phyloP scores from a whole-genome alignment of 2,888 invertebrate genomes.

The Drosophila neonasuta region DNA sequence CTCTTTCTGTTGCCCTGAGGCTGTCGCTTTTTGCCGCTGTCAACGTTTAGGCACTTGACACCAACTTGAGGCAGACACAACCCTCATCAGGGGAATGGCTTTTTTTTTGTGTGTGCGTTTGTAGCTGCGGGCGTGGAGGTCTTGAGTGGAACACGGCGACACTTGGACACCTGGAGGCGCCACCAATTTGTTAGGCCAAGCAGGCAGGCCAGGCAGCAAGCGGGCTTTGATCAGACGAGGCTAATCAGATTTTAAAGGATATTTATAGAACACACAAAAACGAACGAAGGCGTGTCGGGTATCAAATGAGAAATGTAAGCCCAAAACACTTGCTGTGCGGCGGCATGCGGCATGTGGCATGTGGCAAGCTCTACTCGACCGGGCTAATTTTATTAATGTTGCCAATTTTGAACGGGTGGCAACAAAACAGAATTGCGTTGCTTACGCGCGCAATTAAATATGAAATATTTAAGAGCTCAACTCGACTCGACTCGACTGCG shows the following conservation, averaged over 20 bases:
- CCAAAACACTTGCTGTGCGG: conserved; percentile 28
- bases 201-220: conserved; percentile 12
- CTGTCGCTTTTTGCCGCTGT: conserved; percentile 8
- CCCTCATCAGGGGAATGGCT: conserved; percentile 51
- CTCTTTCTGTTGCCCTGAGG: neutral
- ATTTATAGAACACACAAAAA: conserved; percentile 27
- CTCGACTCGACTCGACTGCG: neutral
- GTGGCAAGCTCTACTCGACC: conserved; percentile 38
- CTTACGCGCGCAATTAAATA: conserved; percentile 78
- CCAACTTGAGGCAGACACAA: conserved; percentile 23
- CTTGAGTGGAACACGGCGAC: conserved; percentile 29
- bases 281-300: conserved; percentile 23
- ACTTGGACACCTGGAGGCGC: conserved; percentile 45
- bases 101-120: conserved; percentile 33
- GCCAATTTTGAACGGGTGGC: conserved; percentile 62
- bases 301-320: conserved; percentile 56
- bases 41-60: conserved; percentile 27
- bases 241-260: conserved; percentile 68
- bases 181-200: conserved; percentile 22
- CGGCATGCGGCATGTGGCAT: conserved; percentile 21
- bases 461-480: conserved; percentile 66
- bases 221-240: conserved; percentile 59
- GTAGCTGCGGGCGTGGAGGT: conserved; percentile 9
- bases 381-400: conserved; percentile 79
- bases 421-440: conserved; percentile 48